A percentile compares a stretch with the other conserved stretches of the same genome.
Evolutionary conservation across 37 sponge, comb jelly and placozoan species (phyloP).

Genomic region (Diacarnus erythraeanus): DNA sequence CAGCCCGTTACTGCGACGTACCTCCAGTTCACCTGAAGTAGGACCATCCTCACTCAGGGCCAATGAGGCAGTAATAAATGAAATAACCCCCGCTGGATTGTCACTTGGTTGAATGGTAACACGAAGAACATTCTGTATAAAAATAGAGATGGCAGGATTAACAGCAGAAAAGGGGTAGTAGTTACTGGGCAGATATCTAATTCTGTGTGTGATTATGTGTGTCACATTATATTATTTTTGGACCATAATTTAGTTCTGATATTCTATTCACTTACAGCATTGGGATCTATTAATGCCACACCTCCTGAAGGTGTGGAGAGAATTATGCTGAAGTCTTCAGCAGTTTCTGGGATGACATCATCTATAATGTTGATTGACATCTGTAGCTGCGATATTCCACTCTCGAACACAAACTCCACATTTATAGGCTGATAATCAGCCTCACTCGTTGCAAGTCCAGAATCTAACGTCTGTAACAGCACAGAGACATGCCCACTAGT

Average conservation of each 20-base stretch:
- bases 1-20: conserved; percentile 16
- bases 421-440: conserved; percentile 34
- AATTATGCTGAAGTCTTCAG: conserved; percentile 63
- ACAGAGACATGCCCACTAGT: conserved; percentile 45
- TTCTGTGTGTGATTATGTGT: no score
- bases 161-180: no score
- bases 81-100: conserved; percentile 63
- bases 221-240: no score
- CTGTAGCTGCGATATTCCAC: conserved; percentile 19
- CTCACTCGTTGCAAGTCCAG: conserved; percentile 1
- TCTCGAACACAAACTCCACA: conserved; percentile 45
- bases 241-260: no score
- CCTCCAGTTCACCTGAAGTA: conserved; percentile 20
- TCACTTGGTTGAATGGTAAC: conserved; percentile 61
- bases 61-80: conserved; percentile 33
- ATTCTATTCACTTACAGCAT: conserved; percentile 51
- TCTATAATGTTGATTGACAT: conserved; percentile 61
- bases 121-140: conserved; percentile 38
- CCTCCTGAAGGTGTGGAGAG: conserved; percentile 69
- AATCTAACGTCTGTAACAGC: conserved; percentile 21
- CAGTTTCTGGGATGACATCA: conserved; percentile 68
- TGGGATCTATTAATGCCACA: conserved; percentile 37
- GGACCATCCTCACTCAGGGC: conserved; percentile 44
- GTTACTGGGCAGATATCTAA: no score
- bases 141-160: not conserved